These are phyloP conservation scores for Anguilla megastoma DNA, from an alignment of 2,797 vertebrate species.

Conservation along the genomic window DNA sequence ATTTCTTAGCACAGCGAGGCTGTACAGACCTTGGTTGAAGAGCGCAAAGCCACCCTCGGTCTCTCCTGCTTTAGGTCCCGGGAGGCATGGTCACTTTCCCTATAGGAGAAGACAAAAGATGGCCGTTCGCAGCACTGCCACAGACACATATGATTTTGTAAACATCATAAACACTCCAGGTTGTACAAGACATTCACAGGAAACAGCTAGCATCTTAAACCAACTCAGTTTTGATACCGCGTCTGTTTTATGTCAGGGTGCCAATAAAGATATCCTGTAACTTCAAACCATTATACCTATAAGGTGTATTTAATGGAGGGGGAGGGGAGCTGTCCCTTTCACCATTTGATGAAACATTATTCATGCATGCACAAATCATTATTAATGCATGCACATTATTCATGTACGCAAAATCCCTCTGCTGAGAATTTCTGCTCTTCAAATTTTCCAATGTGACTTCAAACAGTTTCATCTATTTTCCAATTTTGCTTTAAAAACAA, in stretches of 20 bases:
- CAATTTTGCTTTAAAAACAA: too few species aligned
- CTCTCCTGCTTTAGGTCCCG: conserved; percentile 56
- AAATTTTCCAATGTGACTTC: too few species aligned
- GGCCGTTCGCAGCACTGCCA: conserved; percentile 19
- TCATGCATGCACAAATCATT: not conserved
- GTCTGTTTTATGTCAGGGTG: not conserved
- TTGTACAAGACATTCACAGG: not conserved
- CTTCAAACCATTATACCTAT: not conserved
- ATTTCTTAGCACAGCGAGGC: not conserved
- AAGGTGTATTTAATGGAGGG: not conserved
- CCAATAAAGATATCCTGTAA: not conserved
- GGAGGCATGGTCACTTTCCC: conserved; percentile 44
- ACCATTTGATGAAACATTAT: not conserved
- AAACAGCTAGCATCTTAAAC: not conserved
- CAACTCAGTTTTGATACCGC: not conserved
- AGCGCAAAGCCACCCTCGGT: conserved; percentile 46
- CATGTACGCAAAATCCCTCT: not conserved
- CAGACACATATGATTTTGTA: not conserved
- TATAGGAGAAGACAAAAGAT: conserved; percentile 9
- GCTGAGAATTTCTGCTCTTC: too few species aligned
- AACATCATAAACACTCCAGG: not conserved
- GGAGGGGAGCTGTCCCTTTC: not conserved
- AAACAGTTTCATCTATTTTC: not conserved
- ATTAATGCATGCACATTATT: not conserved
- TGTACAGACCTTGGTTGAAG: conserved; percentile 64